Percentiles rank a stretch among this genome's conserved stretches.
These are phyloP conservation scores for Volucella inanis DNA, from an alignment of 2,888 invertebrate species.

Conservation along the genomic window DNA sequence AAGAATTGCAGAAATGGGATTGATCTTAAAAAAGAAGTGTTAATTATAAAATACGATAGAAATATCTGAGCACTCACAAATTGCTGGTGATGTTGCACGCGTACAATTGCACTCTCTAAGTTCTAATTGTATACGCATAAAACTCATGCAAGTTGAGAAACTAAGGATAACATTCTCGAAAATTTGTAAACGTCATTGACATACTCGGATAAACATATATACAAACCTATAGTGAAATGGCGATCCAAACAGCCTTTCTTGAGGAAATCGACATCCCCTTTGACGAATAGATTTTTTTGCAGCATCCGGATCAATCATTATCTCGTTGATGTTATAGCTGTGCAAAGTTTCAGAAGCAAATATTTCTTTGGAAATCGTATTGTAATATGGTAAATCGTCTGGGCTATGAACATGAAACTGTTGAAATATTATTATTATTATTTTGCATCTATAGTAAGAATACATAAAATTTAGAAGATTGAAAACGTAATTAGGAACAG, in stretches of 20 bases:
- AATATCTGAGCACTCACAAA: slow-evolving; percentile 53
- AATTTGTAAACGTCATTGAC: not conserved
- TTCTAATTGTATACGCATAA: slow-evolving; percentile 66
- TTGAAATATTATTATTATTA: not conserved
- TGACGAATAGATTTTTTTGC: slow-evolving; percentile 35
- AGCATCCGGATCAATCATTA: slow-evolving; percentile 43
- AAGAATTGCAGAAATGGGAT: slow-evolving; percentile 34
- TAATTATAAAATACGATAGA: not conserved
- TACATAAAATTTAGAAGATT: no score
- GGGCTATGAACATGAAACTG: slow-evolving; percentile 55
- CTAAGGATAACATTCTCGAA: slow-evolving; percentile 9
- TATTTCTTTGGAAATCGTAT: slow-evolving; percentile 31
- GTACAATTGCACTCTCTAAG: slow-evolving; percentile 75
- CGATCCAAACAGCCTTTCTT: slow-evolving; percentile 64
- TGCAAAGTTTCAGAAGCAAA: not conserved
- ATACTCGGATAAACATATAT: not conserved
- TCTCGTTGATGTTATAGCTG: slow-evolving; percentile 14
- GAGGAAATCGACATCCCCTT: slow-evolving; percentile 71
- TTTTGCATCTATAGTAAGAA: no score
- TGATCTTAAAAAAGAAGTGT: slow-evolving; percentile 32
- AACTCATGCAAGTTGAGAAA: slow-evolving; percentile 73
- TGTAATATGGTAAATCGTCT: slow-evolving; percentile 52
- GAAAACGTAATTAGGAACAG: not conserved
- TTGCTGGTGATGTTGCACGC: slow-evolving; percentile 54
- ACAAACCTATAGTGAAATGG: slow-evolving; percentile 70